phyloP scores from a whole-genome alignment of 92 coral and sea anemone species.

The Phenganax marumi region DNA sequence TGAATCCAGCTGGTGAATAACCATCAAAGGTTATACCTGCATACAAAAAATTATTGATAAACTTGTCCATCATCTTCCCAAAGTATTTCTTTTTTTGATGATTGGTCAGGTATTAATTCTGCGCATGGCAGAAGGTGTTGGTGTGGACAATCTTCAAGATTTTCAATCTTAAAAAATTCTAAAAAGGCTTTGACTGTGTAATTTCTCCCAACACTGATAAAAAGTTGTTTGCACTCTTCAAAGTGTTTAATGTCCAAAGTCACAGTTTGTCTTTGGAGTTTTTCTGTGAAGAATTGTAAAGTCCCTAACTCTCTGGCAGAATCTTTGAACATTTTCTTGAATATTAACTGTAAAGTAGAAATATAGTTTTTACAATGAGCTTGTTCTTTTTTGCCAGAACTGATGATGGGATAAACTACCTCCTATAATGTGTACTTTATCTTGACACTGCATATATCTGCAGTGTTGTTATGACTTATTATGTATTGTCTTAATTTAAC shows the following conservation, averaged over 20 bases:
- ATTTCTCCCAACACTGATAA: constrained; percentile 6
- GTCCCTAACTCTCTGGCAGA: constrained; percentile 24
- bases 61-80: constrained; percentile 19
- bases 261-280: background rate
- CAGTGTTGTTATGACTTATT: background rate
- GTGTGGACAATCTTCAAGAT: background rate
- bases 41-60: constrained; percentile 20
- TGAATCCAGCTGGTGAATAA: background rate
- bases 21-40: background rate
- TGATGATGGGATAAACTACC: too few species aligned
- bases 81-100: background rate
- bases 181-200: constrained; percentile 7
- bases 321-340: constrained; percentile 1
- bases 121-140: background rate
- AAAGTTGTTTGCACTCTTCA: constrained; percentile 1
- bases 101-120: background rate
- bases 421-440: too few species aligned
- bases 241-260: constrained; percentile 3
- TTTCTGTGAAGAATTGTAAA: background rate
- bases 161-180: constrained; percentile 15
- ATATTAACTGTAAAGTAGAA: background rate
- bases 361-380: background rate
- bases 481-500: background rate
- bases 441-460: too few species aligned
- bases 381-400: too few species aligned